phyloP scores from a whole-genome alignment of 1,140 invertebrate genomes.

The Oncopeltus fasciatus region DNA sequence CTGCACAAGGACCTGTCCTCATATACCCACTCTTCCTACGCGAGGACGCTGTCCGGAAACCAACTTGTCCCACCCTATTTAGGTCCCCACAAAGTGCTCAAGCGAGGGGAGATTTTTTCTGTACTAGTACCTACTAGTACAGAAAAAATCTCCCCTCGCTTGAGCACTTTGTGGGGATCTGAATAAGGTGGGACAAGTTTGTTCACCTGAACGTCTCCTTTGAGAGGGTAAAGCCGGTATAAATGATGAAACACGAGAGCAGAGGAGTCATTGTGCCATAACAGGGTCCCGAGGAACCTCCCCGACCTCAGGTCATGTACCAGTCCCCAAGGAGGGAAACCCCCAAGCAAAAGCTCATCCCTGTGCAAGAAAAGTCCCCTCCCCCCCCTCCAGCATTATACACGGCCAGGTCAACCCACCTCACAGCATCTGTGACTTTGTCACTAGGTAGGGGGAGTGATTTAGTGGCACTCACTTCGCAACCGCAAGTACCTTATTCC shows the following conservation, averaged over 20 bases:
- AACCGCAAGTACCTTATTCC: too few relatives aligned
- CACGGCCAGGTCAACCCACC: background rate
- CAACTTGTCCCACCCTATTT: background rate
- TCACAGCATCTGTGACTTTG: background rate
- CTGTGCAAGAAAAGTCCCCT: background rate
- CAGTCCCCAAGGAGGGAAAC: background rate
- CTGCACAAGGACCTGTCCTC: background rate
- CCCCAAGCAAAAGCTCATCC: background rate
- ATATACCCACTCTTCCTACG: background rate
- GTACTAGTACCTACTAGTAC: too few relatives aligned
- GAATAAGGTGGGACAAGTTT: background rate
- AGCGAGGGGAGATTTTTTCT: background rate
- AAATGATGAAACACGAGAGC: background rate
- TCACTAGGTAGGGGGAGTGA: background rate
- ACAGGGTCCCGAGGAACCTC: background rate
- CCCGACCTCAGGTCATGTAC: background rate
- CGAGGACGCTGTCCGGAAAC: background rate
- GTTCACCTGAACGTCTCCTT: background rate
- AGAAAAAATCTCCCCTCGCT: too few relatives aligned
- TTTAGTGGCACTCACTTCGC: too few relatives aligned
- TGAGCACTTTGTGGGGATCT: too few relatives aligned
- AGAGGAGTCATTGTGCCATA: background rate
- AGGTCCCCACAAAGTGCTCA: background rate
- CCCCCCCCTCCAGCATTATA: too few relatives aligned
- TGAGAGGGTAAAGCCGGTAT: background rate